These are phyloP conservation scores for Hydrotaea cyrtoneurina DNA, from an alignment of 2,888 invertebrate species.

Conservation along the genomic window DNA sequence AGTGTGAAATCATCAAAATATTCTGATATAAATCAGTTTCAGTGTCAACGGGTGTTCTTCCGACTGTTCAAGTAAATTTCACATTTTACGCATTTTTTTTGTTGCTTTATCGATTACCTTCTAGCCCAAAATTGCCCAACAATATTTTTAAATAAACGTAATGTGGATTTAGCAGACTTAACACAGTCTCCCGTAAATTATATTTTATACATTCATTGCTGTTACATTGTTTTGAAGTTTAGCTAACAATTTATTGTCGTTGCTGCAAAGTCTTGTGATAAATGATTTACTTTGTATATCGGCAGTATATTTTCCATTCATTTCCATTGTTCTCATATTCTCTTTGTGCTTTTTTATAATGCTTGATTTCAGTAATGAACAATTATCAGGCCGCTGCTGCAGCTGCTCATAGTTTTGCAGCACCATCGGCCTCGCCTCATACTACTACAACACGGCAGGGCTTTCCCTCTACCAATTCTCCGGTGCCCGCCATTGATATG, in stretches of 20 bases:
- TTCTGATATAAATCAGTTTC: too few relatives aligned
- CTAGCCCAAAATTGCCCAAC: too few relatives aligned
- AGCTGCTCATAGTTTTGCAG: slow-evolving; percentile 89
- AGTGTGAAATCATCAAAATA: too few relatives aligned
- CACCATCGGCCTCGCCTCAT: slow-evolving; percentile 92
- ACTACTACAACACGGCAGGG: slow-evolving; percentile 87
- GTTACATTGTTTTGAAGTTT: not conserved
- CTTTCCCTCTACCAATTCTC: slow-evolving; percentile 95
- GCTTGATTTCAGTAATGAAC: slow-evolving; percentile 89
- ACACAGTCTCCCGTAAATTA: too few relatives aligned
- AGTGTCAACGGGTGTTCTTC: too few relatives aligned
- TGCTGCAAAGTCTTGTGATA: not conserved
- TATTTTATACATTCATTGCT: not conserved
- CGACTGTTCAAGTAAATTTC: too few relatives aligned
- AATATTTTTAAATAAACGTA: too few relatives aligned
- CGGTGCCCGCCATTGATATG: slow-evolving; percentile 95
- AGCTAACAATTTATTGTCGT: not conserved
- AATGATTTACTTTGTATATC: slow-evolving; percentile 3
- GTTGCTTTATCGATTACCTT: too few relatives aligned
- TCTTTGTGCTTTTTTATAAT: not conserved
- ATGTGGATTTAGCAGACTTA: too few relatives aligned
- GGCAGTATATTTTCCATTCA: not conserved
- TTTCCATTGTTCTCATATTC: not conserved
- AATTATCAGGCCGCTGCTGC: slow-evolving; percentile 94
- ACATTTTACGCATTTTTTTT: too few relatives aligned